Evolutionary conservation across 2,113 vertebrate species (phyloP), one percentile per base, ranked within the genome.

Genomic region (Sitta europaea): DNA sequence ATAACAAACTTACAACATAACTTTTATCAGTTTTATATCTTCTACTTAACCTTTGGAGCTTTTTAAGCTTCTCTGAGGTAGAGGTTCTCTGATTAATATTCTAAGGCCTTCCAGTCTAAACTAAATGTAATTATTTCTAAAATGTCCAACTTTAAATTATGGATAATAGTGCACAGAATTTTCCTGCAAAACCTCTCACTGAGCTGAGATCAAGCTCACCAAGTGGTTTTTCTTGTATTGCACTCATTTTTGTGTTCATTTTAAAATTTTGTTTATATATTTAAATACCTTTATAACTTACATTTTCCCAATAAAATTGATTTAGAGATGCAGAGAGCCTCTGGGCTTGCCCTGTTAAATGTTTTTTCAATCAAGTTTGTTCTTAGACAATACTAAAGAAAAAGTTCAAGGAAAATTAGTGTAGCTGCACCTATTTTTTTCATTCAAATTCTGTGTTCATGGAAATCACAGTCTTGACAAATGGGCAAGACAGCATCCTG

Each of bases 31-130:
- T 73, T 88, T 96, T 94, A 95, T 93, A 81, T 92, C 77, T 91
- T 67, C 90, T 73, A 84, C 92, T 94, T 97, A 96, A 97, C 84
- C 93, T 96, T 92, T 76, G 67, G 47, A 93, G 61, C 57, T 93
- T 50, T 78, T 96, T 76, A 95, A 94, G 38, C 12, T 90, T 84
- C 86, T 84, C 72, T 71, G 65, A 86, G 54, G 71, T 48, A 42
- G 42, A 77, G 31, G 29, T 28, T 80, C 13, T 70, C 82, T 93
- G 86, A 97, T 96, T 94, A 97, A 93, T 81, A 73, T 59, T 62
- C 75, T 85, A 75, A 57, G 61, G 54, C 43, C 74, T 86, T 88
- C 76, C 65, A 74, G 38, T 59, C 71, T 88, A 96, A 94, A 95
- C 73, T 68, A 94, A 95, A 90, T 8, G 3, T 86, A 91, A 94